Conservation (phyloP, 1,140 invertebrate genomes). For the Diachasma alloeum region DNA sequence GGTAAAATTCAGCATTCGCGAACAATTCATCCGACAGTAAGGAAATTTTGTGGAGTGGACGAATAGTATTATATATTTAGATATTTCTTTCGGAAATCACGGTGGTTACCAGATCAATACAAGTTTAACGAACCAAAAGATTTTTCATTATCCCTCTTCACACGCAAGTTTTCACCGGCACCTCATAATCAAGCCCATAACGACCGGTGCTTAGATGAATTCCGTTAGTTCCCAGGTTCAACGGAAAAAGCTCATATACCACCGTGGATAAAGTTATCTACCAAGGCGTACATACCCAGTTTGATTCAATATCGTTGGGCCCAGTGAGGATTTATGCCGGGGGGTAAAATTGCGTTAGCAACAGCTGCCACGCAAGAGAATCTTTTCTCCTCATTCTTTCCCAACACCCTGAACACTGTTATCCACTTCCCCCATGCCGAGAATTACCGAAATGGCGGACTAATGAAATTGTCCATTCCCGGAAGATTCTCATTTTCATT, state of each 20-base stretch:
- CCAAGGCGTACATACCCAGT: slow-evolving; percentile 15
- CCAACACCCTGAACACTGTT: not conserved
- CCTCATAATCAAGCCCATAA: not conserved
- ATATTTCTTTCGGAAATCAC: no score
- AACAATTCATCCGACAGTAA: no score
- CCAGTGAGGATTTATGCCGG: not conserved
- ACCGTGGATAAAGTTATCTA: not conserved
- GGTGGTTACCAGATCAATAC: no score
- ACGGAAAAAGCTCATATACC: not conserved
- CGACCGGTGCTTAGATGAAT: not conserved
- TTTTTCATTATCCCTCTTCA: not conserved
- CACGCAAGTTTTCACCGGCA: not conserved
- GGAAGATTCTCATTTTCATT: no score
- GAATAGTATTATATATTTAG: no score
- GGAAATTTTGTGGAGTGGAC: no score
- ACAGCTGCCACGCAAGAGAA: slow-evolving; percentile 39
- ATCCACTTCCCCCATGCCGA: not conserved
- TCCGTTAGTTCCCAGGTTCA: not conserved
- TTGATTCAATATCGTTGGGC: slow-evolving; percentile 49
- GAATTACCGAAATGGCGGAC: not conserved
- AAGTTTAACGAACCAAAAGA: not conserved
- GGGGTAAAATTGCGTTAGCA: slow-evolving; percentile 53
- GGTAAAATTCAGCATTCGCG: no score
- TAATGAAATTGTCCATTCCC: not conserved
- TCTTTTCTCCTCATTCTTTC: not conserved